These are phyloP conservation scores for Eutolmus rufibarbis DNA, from an alignment of 2,888 invertebrate genomes.

Conservation along the genomic window DNA sequence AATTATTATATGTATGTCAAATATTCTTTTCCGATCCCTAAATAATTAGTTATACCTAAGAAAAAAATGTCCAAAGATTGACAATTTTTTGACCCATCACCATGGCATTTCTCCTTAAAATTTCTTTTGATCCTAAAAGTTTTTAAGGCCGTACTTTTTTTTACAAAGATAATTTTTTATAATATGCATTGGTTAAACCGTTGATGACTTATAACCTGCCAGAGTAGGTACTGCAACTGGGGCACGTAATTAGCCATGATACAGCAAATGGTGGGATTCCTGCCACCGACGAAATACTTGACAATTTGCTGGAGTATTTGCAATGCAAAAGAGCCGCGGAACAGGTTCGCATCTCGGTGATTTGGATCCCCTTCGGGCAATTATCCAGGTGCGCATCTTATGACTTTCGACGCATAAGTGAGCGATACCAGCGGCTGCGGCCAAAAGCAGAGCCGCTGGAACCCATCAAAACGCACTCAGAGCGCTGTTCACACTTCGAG, in stretches of 20 bases:
- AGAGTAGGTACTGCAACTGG: background rate
- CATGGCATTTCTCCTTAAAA: too few relatives aligned
- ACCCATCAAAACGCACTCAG: background rate
- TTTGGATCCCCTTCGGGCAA: background rate
- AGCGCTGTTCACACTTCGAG: background rate
- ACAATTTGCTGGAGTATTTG: background rate
- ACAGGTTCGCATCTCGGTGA: background rate
- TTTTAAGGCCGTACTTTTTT: too few relatives aligned
- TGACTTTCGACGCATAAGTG: background rate
- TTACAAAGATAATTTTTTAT: too few relatives aligned
- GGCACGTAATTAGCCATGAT: background rate
- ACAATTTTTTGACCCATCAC: too few relatives aligned
- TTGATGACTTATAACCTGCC: background rate
- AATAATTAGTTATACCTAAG: too few relatives aligned
- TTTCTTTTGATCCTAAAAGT: too few relatives aligned
- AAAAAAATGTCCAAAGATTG: too few relatives aligned
- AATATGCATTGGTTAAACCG: background rate
- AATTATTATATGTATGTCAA: too few relatives aligned
- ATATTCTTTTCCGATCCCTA: too few relatives aligned
- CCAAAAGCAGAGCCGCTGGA: background rate
- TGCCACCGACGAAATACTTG: background rate
- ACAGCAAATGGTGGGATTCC: background rate
- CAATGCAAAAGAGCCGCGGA: background rate
- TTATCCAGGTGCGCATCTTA: background rate
- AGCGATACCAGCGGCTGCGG: background rate